A percentile compares a stretch with the other conserved stretches of the same genome.
These are phyloP conservation scores for Oophaga pumilio DNA, from an alignment of 2,113 vertebrate genomes.

Conservation along the genomic window DNA sequence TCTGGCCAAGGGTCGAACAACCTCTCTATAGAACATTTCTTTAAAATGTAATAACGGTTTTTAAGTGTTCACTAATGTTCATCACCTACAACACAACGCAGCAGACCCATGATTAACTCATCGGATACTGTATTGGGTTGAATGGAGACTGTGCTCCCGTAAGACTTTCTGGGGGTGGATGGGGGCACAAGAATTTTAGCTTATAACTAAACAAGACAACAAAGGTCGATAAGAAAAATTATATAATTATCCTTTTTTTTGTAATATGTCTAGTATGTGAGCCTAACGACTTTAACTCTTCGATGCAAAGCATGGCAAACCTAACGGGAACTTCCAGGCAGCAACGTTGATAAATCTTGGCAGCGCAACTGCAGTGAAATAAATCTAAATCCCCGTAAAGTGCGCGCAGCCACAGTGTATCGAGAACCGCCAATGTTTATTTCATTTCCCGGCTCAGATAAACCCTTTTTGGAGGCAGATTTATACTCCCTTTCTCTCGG, in stretches of 20 bases:
- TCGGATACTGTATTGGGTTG: too few species aligned
- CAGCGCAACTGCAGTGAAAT: conserved; percentile 42
- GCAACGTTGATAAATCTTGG: conserved; percentile 50
- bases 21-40: too few species aligned
- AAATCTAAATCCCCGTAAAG: conserved; percentile 52
- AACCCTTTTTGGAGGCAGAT: conserved; percentile 56
- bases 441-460: conserved; percentile 55
- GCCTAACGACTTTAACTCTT: conserved; percentile 11
- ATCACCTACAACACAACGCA: too few species aligned
- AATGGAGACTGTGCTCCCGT: too few species aligned
- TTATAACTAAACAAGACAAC: too few species aligned
- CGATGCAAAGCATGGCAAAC: not conserved
- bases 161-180: too few species aligned
- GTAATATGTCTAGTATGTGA: not conserved
- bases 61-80: too few species aligned
- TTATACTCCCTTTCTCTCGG: conserved; percentile 48
- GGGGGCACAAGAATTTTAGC: too few species aligned
- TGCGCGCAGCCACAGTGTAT: conserved; percentile 40
- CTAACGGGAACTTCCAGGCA: not conserved
- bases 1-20: too few species aligned
- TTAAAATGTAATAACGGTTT: too few species aligned
- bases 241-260: not conserved
- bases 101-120: too few species aligned
- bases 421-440: conserved; percentile 55
- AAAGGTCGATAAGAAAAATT: too few species aligned